These are phyloP conservation scores for Cyanocitta stelleri DNA, from an alignment of 2,113 vertebrate species.

Conservation along the genomic window DNA sequence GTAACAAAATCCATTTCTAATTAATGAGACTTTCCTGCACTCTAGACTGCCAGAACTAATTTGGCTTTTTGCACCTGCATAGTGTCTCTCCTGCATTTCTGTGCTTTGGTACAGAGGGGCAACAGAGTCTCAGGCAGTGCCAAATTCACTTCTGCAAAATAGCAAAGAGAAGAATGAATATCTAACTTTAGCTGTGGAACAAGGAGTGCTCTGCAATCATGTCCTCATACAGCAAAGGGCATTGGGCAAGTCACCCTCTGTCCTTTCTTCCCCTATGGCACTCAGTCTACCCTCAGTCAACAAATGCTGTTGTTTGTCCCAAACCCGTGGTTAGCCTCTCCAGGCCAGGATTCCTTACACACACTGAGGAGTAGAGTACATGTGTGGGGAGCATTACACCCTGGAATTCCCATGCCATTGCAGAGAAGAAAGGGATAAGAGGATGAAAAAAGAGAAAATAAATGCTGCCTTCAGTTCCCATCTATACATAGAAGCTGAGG, in stretches of 20 bases:
- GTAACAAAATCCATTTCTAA: neutral
- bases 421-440: neutral
- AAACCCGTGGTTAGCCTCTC: neutral
- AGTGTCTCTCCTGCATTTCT: neutral
- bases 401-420: neutral
- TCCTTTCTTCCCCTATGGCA: neutral
- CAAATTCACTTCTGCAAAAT: neutral
- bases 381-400: neutral
- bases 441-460: neutral
- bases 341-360: neutral
- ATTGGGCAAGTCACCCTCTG: neutral
- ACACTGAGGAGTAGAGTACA: fast-evolving
- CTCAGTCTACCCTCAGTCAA: neutral
- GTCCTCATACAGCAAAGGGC: neutral
- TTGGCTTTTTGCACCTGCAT: neutral
- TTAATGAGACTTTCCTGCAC: neutral
- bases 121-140: neutral
- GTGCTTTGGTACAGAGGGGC: neutral
- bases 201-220: neutral
- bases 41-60: neutral
- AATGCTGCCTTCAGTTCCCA: neutral
- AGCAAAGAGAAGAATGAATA: neutral
- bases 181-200: neutral
- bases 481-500: neutral
- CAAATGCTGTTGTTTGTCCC: neutral